These are phyloP conservation scores for Balaeniceps rex DNA, from an alignment of 2,113 vertebrate genomes.

Conservation along the genomic window DNA sequence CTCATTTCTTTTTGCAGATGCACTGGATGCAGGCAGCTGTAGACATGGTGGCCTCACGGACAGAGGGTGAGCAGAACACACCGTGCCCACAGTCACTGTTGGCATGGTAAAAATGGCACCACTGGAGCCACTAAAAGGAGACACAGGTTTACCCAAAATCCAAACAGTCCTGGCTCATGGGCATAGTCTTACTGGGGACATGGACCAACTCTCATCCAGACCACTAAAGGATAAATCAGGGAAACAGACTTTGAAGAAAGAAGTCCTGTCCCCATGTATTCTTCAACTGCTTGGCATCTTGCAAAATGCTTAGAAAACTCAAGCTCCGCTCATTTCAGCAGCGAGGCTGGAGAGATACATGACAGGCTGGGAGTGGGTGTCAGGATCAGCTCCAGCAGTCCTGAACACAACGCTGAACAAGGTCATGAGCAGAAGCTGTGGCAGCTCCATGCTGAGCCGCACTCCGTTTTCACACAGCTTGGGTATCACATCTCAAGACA, in stretches of 20 bases:
- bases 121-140: not conserved
- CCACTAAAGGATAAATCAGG: not conserved
- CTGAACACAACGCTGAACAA: not conserved
- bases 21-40: not conserved
- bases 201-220: not conserved
- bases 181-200: fast-evolving
- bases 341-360: not conserved
- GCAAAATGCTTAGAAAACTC: not conserved
- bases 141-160: not conserved
- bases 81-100: fast-evolving
- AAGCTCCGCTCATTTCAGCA: not conserved
- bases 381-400: not conserved
- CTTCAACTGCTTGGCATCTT: not conserved
- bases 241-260: not conserved
- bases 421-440: fast-evolving
- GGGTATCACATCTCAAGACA: not conserved
- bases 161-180: not conserved
- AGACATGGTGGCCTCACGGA: not conserved
- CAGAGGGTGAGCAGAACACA: not conserved
- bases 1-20: not conserved
- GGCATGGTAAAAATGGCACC: fast-evolving
- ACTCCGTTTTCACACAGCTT: not conserved
- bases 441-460: not conserved
- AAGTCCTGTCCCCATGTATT: fast-evolving
- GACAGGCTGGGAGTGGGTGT: not conserved